Base-by-base conservation (phyloP, 2,113 vertebrate species). In the Genyomyrus donnyi region DNA sequence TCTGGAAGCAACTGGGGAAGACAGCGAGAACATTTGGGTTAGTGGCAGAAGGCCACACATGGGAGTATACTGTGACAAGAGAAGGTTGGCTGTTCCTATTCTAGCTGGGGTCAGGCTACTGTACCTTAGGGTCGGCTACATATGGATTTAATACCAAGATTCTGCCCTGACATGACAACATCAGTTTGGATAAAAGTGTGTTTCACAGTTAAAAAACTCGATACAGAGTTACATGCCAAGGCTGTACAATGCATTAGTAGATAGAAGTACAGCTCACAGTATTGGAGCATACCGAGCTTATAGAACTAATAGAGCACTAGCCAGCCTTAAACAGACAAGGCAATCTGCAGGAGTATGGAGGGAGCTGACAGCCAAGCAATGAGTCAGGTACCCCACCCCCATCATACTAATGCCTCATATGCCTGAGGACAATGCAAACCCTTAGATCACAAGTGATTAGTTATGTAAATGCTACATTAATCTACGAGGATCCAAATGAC, bases 1-100 rank as follows among this genome's bases (percentile, higher is more conserved):
- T 99, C 98, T 0, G 98, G 98, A 90, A 99, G 97, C 91, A 99
- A 92, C 98, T 99, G 92, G 46, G 89, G 92, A 42, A 85, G 85
- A 90, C 35, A 90, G 15, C 45, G 1, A 52, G 48, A 35, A 52
- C 35, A 80, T 80, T 21, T 53, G 17, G 49, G 27, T 87, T 13
- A 87, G 13, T 17, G 17, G 24, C 42, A 48, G 39, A 80, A 80
- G 35, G 35, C 15, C 35, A 19, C n/a, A 53, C 5, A 27, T 13
- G 15, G 6, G 3, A 13, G 42, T 86, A 31, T 48, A 27, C 45
- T 39, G 50, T 77, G 11, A 17, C n/a, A 39, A 77, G 11, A 77
- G 27, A 35, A 15, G 13, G 27, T 1, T 74, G 66, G 31, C 31
- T 15, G 31, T 77, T 19, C 74, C 1, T 19, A 17, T 80, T 42